Base-by-base conservation (phyloP, 2,888 invertebrate genomes). In the Callyntrura sp. region DNA sequence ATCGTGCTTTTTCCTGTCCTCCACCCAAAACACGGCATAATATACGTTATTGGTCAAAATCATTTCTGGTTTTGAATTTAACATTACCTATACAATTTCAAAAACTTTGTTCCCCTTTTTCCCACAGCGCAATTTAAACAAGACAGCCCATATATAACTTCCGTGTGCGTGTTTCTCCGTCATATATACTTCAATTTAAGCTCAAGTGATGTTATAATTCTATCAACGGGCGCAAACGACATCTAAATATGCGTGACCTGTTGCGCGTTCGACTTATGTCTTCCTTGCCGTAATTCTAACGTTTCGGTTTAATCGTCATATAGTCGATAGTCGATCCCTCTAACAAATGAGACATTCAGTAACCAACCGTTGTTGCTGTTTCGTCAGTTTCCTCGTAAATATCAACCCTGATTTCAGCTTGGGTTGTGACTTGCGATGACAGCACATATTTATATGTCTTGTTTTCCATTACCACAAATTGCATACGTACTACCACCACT, bases 191-290 rank as follows among this genome's bases (percentile, higher is more conserved):
- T 70, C 1, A 70, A 17, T 17, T 43, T 35, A 65, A 68, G 35
- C 43, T 70, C 43, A n/a, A 20, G 70, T 73, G 73, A n/a, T n/a
- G 35, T 6, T 73, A 45, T 73, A 73, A 73, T 48, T 73, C 25
- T n/a, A 73, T 73, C 48, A 20, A 48, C 12, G 6, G 51, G 8
- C n/a, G n/a, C 43, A 17, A 35, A 43, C 25, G 23, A 73, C 45
- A 73, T 73, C 48, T 23, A 73, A 73, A 73, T 73, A 23, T 20
- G 48, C 73, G 23, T 73, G 73, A 48, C 73, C 45, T 73, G 73
- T 73, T 25, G 48, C 73, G 48, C 20, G 48, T 48, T 12, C 14
- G 25, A 73, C 51, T 73, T 73, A 73, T 73, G 45, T 11, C 43
- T 43, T 48, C 23, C 25, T 73, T 9, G n/a, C n/a, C n/a, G n/a